Base-by-base conservation (phyloP, 1,140 invertebrate genomes). In the Neodiprion lecontei region DNA sequence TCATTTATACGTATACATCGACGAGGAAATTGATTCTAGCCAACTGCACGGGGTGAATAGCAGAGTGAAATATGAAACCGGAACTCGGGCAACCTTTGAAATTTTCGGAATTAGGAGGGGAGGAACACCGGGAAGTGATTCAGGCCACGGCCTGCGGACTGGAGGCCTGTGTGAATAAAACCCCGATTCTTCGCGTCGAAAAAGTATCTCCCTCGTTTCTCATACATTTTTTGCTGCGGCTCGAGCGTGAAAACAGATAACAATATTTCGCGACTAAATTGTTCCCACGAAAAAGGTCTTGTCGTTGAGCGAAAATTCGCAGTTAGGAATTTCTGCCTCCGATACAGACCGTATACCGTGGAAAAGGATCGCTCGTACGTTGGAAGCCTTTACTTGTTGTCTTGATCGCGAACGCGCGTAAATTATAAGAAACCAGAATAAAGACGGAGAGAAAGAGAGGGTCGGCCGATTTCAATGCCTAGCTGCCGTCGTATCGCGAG, bases 1-100 rank as follows among this genome's bases (percentile, higher is more conserved):
- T 40, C 28, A 40, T 40, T 40, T 72, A 66, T 40, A 69, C 21
- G 69, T 73, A 70, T 73, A 72, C 72, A 74, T 72, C 76, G 61
- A 66, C 67, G 70, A 70, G 67, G 73, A 76, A 75, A 76, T 40
- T 40, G 28, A 5, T 5, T 40, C 1, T 40, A 40, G 28, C 5
- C 28, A 40, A 40, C 28, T 40, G 1, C 1, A 40, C 28, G 28
- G 28, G 28, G 28, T 40, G 53, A n/a, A 61, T 7, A 61, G n/a
- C 53, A 17, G n/a, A 61, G n/a, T 61, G n/a, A 61, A 17, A 61
- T 14, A 61, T 61, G 53, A 61, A 61, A 61, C 53, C n/a, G 11
- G 53, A 61, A 61, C n/a, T 61, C n/a, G n/a, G 53, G 11, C 53
- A 17, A 61, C n/a, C 53, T 61, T 61, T 61, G 53, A 61, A 61